Evolutionary conservation across 1,140 invertebrate species (phyloP).

Genomic region (Melanaphis sacchari): DNA sequence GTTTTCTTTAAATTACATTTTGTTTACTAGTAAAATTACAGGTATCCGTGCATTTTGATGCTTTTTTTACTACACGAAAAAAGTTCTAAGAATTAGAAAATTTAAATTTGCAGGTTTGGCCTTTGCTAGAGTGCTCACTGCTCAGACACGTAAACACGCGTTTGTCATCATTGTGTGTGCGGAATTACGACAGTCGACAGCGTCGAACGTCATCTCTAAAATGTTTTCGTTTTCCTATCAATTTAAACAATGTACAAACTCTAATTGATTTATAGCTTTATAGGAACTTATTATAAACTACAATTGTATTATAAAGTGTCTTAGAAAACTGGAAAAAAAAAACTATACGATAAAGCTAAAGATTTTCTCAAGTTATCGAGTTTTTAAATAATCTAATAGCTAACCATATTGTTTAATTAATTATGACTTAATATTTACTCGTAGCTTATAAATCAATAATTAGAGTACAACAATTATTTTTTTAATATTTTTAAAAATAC

Average conservation of each 20-base stretch:
- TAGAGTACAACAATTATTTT: too few relatives aligned
- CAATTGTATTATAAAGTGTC: not conserved
- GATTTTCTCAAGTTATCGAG: not conserved
- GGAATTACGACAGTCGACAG: too few relatives aligned
- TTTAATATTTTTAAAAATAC: too few relatives aligned
- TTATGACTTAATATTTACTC: too few relatives aligned
- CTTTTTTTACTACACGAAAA: too few relatives aligned
- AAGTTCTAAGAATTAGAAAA: too few relatives aligned
- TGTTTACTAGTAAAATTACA: not conserved
- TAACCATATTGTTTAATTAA: not conserved
- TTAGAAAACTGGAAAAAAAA: not conserved
- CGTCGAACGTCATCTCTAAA: not conserved
- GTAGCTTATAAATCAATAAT: too few relatives aligned
- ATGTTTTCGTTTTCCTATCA: not conserved
- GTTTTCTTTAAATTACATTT: not conserved
- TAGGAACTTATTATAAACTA: not conserved
- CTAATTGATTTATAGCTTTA: not conserved
- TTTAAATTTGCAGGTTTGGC: too few relatives aligned
- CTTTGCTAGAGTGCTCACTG: too few relatives aligned
- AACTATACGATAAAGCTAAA: not conserved
- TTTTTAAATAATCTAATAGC: not conserved
- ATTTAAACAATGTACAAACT: not conserved
- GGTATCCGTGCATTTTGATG: too few relatives aligned
- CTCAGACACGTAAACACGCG: too few relatives aligned
- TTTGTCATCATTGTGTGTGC: too few relatives aligned